Conservation (phyloP, 2,888 invertebrate species). For the Sericinus montela region DNA sequence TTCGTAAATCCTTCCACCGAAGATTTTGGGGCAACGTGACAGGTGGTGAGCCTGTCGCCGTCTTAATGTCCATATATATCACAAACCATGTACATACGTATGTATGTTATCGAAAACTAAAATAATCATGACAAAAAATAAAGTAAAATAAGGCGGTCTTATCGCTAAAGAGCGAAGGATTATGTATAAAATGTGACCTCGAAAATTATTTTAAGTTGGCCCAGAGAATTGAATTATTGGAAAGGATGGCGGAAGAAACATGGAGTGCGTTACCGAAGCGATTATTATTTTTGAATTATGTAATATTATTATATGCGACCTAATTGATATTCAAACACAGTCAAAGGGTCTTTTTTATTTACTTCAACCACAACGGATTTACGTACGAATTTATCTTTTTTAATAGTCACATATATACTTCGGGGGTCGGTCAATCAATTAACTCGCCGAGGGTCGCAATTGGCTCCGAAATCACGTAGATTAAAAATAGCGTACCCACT, state of each 20-base stretch:
- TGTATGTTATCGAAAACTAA: too few species aligned
- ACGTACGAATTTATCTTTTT: not conserved
- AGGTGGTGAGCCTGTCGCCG: too few species aligned
- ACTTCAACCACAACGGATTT: not conserved
- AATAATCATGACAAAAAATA: too few species aligned
- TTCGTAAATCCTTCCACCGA: too few species aligned
- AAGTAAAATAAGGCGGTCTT: too few species aligned
- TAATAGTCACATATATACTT: not conserved
- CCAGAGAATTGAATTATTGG: not conserved
- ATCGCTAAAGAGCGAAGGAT: too few species aligned
- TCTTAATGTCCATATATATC: too few species aligned
- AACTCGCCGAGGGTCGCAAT: constrained; percentile 12
- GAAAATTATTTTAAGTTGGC: not conserved
- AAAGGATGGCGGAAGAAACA: not conserved
- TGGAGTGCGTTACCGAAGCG: too few species aligned
- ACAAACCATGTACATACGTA: too few species aligned
- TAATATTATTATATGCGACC: not conserved
- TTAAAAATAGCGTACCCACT: constrained; percentile 12
- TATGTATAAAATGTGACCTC: too few species aligned
- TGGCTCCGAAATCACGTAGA: constrained; percentile 15
- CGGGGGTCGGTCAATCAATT: constrained; percentile 12
- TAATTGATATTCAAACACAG: not conserved
- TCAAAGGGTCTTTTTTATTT: not conserved
- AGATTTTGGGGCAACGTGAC: too few species aligned
- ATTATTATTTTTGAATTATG: too few species aligned